A percentile compares a stretch with the other conserved stretches of the same genome.
These are phyloP conservation scores for Hippocampus comes DNA, from an alignment of 2,113 vertebrate species.

Conservation along the genomic window DNA sequence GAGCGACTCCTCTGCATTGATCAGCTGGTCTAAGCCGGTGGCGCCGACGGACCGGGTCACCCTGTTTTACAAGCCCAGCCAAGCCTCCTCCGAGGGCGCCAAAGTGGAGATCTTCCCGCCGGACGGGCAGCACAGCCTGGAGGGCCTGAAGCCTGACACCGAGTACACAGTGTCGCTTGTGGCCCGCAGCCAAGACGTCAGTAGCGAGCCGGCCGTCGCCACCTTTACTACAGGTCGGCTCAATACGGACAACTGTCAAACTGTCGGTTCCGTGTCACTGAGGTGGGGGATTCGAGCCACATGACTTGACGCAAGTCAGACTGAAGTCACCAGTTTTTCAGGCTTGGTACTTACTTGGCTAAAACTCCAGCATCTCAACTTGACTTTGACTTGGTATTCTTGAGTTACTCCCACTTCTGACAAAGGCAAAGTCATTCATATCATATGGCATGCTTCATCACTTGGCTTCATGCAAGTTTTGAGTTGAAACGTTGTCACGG, in stretches of 20 bases:
- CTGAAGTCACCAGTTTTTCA: too few species aligned
- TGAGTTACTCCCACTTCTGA: not conserved
- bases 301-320: too few species aligned
- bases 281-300: too few species aligned
- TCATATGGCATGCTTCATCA: too few species aligned
- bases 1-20: slow-evolving; percentile 82
- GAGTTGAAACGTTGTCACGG: too few species aligned
- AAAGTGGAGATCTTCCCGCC: slow-evolving; percentile 75
- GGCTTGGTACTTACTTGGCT: too few species aligned
- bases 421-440: not conserved
- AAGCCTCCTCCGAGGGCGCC: slow-evolving; percentile 71
- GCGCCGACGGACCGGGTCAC: slow-evolving; percentile 78
- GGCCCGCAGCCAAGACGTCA: slow-evolving; percentile 74
- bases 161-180: slow-evolving; percentile 82
- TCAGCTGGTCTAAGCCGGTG: slow-evolving; percentile 85
- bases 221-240: slow-evolving; percentile 84
- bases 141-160: slow-evolving; percentile 81
- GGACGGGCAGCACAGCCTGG: slow-evolving; percentile 83
- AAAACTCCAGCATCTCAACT: not conserved
- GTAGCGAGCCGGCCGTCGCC: slow-evolving; percentile 75
- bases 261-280: not conserved
- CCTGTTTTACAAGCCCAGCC: slow-evolving; percentile 77
- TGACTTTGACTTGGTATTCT: too few species aligned
- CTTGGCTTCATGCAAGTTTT: too few species aligned
- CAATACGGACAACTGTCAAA: not conserved